Conservation (phyloP, 2,113 vertebrate genomes). For the Scomber scombrus region DNA sequence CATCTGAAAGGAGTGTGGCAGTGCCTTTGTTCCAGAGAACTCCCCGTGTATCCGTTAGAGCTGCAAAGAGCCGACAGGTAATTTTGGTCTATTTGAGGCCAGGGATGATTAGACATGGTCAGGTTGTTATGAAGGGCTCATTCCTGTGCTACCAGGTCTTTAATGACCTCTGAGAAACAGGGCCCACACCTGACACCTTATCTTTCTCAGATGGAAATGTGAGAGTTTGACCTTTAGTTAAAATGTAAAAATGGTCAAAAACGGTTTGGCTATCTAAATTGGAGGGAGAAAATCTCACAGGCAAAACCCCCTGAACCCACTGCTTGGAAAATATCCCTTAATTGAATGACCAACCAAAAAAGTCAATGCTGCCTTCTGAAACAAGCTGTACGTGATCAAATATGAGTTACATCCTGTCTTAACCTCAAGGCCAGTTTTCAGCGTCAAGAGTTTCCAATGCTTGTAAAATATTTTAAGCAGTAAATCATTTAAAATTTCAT, state of each 20-base stretch:
- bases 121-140: conserved; percentile 59
- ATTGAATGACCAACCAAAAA: conserved; percentile 7
- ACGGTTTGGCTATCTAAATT: conserved; percentile 60
- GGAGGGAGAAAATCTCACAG: conserved; percentile 20
- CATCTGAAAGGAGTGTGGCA: conserved; percentile 42
- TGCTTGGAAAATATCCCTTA: conserved; percentile 27
- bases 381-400: conserved; percentile 18
- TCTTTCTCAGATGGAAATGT: conserved; percentile 58
- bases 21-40: conserved; percentile 61
- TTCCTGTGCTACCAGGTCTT: conserved; percentile 45
- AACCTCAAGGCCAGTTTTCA: conserved; percentile 22
- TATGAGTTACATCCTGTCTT: background rate
- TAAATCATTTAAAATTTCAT: too few relatives aligned
- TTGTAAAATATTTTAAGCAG: too few relatives aligned
- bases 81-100: conserved; percentile 62
- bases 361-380: conserved; percentile 13
- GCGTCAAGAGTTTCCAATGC: background rate
- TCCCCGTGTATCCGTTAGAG: conserved; percentile 39
- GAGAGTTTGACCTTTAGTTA: conserved; percentile 72
- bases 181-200: conserved; percentile 44
- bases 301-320: conserved; percentile 36
- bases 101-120: conserved; percentile 53
- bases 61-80: conserved; percentile 25
- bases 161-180: conserved; percentile 67
- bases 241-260: conserved; percentile 67